Evolutionary conservation across 2,888 invertebrate genomes (phyloP).

Genomic region (Latheticus oryzae): DNA sequence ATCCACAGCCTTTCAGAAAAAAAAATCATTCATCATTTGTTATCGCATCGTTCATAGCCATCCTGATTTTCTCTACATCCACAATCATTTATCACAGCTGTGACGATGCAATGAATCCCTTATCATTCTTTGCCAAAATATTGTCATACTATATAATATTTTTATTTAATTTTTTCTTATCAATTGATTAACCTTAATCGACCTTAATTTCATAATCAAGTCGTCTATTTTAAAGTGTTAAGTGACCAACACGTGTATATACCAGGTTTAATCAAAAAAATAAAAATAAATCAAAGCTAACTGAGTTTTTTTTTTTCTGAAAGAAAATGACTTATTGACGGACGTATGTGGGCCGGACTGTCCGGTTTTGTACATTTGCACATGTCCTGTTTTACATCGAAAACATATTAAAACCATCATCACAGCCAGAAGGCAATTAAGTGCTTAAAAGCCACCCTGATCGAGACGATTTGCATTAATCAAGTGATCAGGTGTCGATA

Average conservation of each 20-base stretch:
- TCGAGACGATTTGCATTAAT: constrained; percentile 38
- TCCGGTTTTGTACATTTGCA: constrained; percentile 30
- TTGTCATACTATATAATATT: too few species aligned
- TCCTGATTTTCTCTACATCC: too few species aligned
- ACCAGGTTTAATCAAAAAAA: constrained; percentile 10
- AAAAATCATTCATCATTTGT: too few species aligned
- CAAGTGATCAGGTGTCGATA: constrained; percentile 24
- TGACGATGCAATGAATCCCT: constrained; percentile 23
- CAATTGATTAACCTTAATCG: constrained; percentile 16
- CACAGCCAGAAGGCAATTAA: constrained; percentile 37
- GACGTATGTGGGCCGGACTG: constrained; percentile 17
- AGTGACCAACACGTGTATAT: constrained; percentile 22
- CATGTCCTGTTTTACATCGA: constrained; percentile 37
- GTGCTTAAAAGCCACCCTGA: constrained; percentile 33
- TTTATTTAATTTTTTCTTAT: constrained; percentile 23
- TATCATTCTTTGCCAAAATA: constrained; percentile 28
- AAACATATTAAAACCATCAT: constrained; percentile 36
- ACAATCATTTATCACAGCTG: too few species aligned
- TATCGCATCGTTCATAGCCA: too few species aligned
- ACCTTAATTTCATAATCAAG: constrained; percentile 30
- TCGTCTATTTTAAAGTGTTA: constrained; percentile 27
- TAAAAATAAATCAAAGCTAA: background rate
- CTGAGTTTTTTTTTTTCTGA: constrained; percentile 2
- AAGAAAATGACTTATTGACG: constrained; percentile 11
- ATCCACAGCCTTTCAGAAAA: too few species aligned